A percentile compares a stretch with the other conserved stretches of the same genome.
These are phyloP conservation scores for Otolemur crassicaudatus DNA, from an alignment of 2,797 vertebrate species.

Conservation along the genomic window DNA sequence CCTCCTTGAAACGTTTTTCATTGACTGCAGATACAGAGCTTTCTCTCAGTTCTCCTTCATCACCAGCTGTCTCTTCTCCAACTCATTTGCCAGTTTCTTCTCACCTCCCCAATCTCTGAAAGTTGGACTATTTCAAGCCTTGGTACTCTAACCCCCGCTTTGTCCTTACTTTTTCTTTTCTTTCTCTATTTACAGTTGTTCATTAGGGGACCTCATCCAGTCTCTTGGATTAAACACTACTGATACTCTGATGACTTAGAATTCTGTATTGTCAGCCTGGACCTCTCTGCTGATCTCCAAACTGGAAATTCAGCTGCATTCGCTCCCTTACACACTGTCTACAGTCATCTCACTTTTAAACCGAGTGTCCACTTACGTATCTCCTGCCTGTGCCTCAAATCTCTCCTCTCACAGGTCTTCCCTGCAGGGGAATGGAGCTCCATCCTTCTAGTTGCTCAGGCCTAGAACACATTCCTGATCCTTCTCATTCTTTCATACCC, in stretches of 20 bases:
- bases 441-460: background rate
- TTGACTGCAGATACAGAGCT: background rate
- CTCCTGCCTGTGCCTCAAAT: background rate
- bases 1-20: background rate
- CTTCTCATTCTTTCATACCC: background rate
- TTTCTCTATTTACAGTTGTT: background rate
- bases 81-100: background rate
- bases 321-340: background rate
- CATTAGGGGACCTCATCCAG: background rate
- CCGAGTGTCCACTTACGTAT: background rate
- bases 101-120: background rate
- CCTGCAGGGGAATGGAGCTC: background rate
- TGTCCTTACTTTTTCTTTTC: background rate
- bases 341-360: background rate
- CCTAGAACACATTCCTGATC: background rate
- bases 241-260: background rate
- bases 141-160: background rate
- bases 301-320: background rate
- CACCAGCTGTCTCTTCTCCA: background rate
- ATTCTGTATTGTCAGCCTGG: background rate
- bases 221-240: background rate
- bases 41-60: background rate
- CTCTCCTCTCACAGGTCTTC: background rate
- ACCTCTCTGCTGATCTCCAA: background rate
- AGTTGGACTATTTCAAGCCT: background rate